A percentile compares a stretch with the other conserved stretches of the same genome.
These are phyloP conservation scores for Salpingus planirostris DNA, from an alignment of 2,888 invertebrate species.

Conservation along the genomic window DNA sequence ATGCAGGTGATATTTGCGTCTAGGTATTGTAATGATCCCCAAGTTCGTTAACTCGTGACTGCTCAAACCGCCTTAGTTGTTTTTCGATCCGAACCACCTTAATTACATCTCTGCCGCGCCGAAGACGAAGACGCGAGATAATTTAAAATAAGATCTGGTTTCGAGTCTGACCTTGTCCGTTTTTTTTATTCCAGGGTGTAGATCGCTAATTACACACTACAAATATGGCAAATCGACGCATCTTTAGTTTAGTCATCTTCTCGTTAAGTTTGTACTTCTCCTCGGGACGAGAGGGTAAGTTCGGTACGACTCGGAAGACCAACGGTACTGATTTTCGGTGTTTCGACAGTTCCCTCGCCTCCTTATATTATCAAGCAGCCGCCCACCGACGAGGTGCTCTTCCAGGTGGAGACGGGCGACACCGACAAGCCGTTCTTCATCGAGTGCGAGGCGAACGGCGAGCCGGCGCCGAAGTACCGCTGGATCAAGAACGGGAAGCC, in stretches of 20 bases:
- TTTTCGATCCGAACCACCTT: too few relatives aligned
- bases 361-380: conserved; percentile 90
- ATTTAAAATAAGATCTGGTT: not conserved
- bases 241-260: conserved; percentile 9
- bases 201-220: conserved; percentile 11
- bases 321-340: too few relatives aligned
- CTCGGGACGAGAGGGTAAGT: conserved; percentile 11
- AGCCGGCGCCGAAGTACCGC: conserved; percentile 85
- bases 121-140: too few relatives aligned
- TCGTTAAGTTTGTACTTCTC: conserved; percentile 8
- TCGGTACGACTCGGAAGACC: too few relatives aligned
- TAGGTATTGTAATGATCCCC: too few relatives aligned
- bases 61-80: too few relatives aligned
- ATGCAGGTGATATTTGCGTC: not conserved
- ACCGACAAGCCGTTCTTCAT: conserved; percentile 91
- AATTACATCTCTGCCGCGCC: too few relatives aligned
- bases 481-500: conserved; percentile 95
- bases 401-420: conserved; percentile 85
- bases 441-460: conserved; percentile 93
- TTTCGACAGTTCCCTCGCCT: conserved; percentile 75
- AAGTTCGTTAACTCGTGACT: too few relatives aligned
- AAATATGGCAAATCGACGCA: conserved; percentile 19
- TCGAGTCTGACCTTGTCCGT: not conserved
- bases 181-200: conserved; percentile 19
- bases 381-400: conserved; percentile 80